Evolutionary conservation across 2,888 invertebrate species (phyloP).

Genomic region (Crematogaster levior): DNA sequence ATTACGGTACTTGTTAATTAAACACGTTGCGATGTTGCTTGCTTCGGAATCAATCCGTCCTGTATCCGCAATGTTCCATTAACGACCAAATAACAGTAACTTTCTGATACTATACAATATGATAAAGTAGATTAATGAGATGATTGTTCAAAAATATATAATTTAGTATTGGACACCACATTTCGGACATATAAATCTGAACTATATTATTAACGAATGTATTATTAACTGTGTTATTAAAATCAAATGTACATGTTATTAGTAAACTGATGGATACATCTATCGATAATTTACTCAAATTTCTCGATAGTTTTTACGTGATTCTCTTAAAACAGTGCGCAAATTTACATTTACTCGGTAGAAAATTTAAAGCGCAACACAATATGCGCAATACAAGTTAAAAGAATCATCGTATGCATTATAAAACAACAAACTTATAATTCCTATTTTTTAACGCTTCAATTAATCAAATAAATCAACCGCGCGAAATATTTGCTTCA

Average conservation of each 20-base stretch:
- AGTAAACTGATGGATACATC: not conserved
- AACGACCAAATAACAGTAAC: not conserved
- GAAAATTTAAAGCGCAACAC: not conserved
- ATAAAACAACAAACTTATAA: not conserved
- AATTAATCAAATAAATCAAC: not conserved
- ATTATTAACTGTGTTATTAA: not conserved
- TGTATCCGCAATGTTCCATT: not conserved
- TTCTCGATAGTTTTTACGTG: too few species aligned
- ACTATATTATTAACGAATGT: not conserved
- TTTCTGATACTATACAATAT: not conserved
- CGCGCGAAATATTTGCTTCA: not conserved
- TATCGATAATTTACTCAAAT: too few species aligned
- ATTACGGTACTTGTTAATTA: conserved; percentile 5
- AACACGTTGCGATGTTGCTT: not conserved
- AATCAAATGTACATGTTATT: not conserved
- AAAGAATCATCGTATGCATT: not conserved
- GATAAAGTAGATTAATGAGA: not conserved
- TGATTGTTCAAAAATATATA: not conserved
- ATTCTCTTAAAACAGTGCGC: not conserved
- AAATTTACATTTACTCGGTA: not conserved
- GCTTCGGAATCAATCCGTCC: not conserved
- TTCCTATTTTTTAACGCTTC: not conserved
- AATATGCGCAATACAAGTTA: not conserved
- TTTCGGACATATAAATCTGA: not conserved
- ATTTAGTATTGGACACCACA: not conserved